A percentile compares a stretch with the other conserved stretches of the same genome.
Evolutionary conservation across 2,888 invertebrate genomes (phyloP).

Genomic region (Rhagium mordax): DNA sequence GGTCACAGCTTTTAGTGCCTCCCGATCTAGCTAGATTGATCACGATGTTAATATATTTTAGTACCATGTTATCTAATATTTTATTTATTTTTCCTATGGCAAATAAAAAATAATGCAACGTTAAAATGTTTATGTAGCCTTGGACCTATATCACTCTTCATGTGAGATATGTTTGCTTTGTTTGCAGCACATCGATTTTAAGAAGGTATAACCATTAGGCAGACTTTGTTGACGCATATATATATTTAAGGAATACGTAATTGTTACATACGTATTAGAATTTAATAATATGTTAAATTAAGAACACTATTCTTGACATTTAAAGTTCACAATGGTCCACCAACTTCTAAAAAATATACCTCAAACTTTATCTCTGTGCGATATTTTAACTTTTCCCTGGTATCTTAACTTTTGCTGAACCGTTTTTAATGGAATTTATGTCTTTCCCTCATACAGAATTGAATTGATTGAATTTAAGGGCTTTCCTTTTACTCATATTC

Average conservation of each 20-base stretch:
- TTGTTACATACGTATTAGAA: too few species aligned
- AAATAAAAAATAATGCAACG: slow-evolving; percentile 19
- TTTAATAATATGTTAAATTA: too few species aligned
- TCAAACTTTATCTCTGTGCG: background rate
- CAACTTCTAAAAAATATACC: too few species aligned
- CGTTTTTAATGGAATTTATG: background rate
- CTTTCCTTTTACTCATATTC: background rate
- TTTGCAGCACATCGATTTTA: background rate
- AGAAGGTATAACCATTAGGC: background rate
- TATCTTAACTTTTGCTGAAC: background rate
- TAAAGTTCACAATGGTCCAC: too few species aligned
- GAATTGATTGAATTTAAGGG: background rate
- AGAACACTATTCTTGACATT: too few species aligned
- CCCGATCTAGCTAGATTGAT: slow-evolving; percentile 48
- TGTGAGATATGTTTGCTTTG: background rate
- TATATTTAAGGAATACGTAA: too few species aligned
- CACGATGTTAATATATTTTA: slow-evolving; percentile 48
- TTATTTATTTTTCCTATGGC: slow-evolving; percentile 44
- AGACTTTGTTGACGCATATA: too few species aligned
- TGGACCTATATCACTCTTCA: background rate
- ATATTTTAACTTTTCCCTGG: background rate
- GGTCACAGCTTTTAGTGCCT: slow-evolving; percentile 44
- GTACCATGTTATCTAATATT: slow-evolving; percentile 46
- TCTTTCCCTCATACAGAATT: background rate
- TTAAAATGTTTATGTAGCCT: background rate